A percentile compares a stretch with the other conserved stretches of the same genome.
These are phyloP conservation scores for Ceratoteleas bidentatus DNA, from an alignment of 1,140 invertebrate species.

Conservation along the genomic window DNA sequence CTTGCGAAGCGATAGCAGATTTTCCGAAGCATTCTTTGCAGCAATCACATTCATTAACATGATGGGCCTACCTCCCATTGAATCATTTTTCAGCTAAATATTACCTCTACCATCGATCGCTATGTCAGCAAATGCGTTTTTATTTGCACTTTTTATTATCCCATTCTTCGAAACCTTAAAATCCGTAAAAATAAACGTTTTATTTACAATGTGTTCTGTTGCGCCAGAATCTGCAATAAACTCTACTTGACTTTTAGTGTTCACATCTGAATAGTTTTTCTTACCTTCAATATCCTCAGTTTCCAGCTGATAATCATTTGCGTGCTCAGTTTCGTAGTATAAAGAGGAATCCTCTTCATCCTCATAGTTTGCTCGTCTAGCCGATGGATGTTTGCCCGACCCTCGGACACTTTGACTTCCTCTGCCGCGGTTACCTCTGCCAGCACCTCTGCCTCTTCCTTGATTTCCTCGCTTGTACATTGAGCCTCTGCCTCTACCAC, in stretches of 20 bases:
- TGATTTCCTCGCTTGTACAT: background rate
- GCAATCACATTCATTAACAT: constrained; percentile 33
- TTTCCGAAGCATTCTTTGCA: constrained; percentile 40
- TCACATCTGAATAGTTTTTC: constrained; percentile 15
- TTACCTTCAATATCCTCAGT: constrained; percentile 21
- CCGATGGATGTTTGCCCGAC: constrained; percentile 14
- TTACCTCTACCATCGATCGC: constrained; percentile 29
- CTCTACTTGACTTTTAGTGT: constrained; percentile 15
- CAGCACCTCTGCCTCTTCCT: background rate
- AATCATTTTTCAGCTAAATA: background rate
- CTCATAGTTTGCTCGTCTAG: constrained; percentile 42
- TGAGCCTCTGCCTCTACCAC: background rate
- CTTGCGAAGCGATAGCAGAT: constrained; percentile 54
- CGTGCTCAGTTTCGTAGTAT: constrained; percentile 2
- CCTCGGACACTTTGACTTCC: background rate
- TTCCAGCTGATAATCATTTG: constrained; percentile 21
- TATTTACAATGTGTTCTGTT: constrained; percentile 55
- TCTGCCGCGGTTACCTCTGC: background rate
- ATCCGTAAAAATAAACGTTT: constrained; percentile 53
- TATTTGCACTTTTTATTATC: constrained; percentile 37
- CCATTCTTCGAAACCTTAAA: constrained; percentile 37
- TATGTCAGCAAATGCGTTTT: constrained; percentile 34
- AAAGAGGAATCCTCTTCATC: constrained; percentile 1
- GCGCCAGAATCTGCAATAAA: constrained; percentile 57
- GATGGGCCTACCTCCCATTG: background rate